Evolutionary conservation across 1,140 invertebrate genomes (phyloP).

Genomic region (Macrobrachium nipponense): DNA sequence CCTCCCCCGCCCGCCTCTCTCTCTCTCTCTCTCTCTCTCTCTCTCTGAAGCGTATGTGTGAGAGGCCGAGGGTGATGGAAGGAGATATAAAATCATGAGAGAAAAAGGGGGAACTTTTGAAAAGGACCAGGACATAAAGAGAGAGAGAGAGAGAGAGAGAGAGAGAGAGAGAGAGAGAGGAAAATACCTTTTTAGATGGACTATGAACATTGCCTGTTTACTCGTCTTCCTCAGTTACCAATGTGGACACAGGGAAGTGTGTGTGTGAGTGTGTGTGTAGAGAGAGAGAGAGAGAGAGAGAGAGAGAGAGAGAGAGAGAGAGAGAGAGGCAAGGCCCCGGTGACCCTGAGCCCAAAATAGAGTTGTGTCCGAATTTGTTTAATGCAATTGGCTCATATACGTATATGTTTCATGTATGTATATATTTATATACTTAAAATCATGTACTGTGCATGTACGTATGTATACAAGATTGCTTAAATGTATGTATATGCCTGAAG

Average conservation of each 20-base stretch:
- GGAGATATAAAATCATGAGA: too few relatives aligned
- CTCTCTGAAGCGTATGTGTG: too few relatives aligned
- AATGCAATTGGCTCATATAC: not conserved
- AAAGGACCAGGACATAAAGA: not conserved
- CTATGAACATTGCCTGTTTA: not conserved
- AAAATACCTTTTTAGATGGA: constrained; percentile 2
- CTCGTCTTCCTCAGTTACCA: not conserved
- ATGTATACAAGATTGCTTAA: not conserved
- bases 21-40: too few relatives aligned
- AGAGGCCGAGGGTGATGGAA: too few relatives aligned
- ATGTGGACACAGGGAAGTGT: too few relatives aligned
- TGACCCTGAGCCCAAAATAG: too few relatives aligned
- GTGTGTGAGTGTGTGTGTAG: too few relatives aligned
- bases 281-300: too few relatives aligned
- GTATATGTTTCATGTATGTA: not conserved
- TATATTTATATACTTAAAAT: not conserved
- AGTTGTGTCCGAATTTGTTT: too few relatives aligned
- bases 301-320: not conserved
- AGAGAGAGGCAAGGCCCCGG: not conserved
- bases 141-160: not conserved
- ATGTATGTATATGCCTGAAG: constrained; percentile 1
- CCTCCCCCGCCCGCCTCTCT: too few relatives aligned
- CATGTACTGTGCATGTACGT: not conserved
- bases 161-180: not conserved
- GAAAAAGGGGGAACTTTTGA: too few relatives aligned